phyloP scores from a whole-genome alignment of 35 echinoderm and acorn worm species.

The Holothuria glaberrima region DNA sequence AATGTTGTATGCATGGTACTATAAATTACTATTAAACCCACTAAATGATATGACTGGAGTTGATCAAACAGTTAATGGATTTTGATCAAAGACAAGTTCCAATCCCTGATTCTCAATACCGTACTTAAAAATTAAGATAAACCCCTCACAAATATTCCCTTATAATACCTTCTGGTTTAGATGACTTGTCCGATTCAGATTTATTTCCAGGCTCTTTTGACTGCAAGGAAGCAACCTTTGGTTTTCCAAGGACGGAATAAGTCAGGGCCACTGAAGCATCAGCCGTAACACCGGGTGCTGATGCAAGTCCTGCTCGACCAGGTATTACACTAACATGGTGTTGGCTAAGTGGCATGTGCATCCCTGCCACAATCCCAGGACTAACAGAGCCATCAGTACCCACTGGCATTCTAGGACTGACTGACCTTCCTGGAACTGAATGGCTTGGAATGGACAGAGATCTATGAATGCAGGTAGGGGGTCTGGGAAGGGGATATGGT shows the following conservation, averaged over 20 bases:
- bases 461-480: not conserved
- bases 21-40: too few species aligned
- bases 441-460: constrained; percentile 30
- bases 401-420: constrained; percentile 4
- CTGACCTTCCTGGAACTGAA: not conserved
- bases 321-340: not conserved
- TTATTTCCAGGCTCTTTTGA: not conserved
- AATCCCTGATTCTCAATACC: too few species aligned
- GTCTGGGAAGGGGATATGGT: constrained; percentile 14
- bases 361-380: not conserved
- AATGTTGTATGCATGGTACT: too few species aligned
- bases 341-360: not conserved
- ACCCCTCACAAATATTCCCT: too few species aligned
- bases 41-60: too few species aligned
- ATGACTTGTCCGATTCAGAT: too few species aligned
- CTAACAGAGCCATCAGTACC: constrained; percentile 1
- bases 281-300: not conserved
- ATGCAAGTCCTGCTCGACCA: not conserved
- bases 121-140: too few species aligned
- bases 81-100: too few species aligned
- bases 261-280: constrained; percentile 9
- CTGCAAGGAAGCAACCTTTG: not conserved
- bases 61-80: too few species aligned
- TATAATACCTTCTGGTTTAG: too few species aligned
- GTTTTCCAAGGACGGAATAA: constrained; percentile 28